Conservation (phyloP, 2,797 vertebrate genomes). For the Coregonus ussuriensis region DNA sequence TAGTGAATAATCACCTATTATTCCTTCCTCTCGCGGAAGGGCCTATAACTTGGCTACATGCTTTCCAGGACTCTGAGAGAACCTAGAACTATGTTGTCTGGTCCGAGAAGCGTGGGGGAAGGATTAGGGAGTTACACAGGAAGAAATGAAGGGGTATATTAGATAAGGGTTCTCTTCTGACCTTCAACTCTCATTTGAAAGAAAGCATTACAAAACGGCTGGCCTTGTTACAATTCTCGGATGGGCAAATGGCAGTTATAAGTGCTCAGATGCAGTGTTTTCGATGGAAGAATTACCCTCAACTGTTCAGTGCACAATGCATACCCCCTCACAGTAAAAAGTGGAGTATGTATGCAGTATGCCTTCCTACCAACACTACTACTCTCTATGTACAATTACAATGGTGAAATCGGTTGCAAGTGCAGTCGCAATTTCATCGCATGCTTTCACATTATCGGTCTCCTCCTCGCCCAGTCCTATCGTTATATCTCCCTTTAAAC, state of each 20-base stretch:
- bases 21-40: not conserved
- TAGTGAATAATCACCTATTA: not conserved
- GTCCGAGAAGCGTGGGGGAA: not conserved
- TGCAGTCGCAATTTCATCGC: constrained; percentile 31
- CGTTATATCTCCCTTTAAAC: constrained; percentile 13
- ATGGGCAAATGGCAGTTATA: constrained; percentile 41
- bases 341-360: constrained; percentile 30
- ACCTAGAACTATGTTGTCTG: constrained; percentile 43
- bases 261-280: constrained; percentile 50
- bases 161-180: constrained; percentile 11
- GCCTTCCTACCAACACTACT: constrained; percentile 31
- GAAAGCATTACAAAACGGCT: constrained; percentile 29
- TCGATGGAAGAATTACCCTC: not conserved
- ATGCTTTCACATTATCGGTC: constrained; percentile 50
- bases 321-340: not conserved
- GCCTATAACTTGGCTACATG: not conserved
- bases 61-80: not conserved
- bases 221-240: constrained; percentile 40
- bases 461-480: constrained; percentile 18
- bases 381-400: constrained; percentile 48
- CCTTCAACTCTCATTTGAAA: not conserved
- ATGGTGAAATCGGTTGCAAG: constrained; percentile 47
- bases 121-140: constrained; percentile 43
- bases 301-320: not conserved
- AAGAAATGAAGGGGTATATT: constrained; percentile 20